Evolutionary conservation across 1,140 invertebrate genomes (phyloP).

Genomic region (Ladona fulva): DNA sequence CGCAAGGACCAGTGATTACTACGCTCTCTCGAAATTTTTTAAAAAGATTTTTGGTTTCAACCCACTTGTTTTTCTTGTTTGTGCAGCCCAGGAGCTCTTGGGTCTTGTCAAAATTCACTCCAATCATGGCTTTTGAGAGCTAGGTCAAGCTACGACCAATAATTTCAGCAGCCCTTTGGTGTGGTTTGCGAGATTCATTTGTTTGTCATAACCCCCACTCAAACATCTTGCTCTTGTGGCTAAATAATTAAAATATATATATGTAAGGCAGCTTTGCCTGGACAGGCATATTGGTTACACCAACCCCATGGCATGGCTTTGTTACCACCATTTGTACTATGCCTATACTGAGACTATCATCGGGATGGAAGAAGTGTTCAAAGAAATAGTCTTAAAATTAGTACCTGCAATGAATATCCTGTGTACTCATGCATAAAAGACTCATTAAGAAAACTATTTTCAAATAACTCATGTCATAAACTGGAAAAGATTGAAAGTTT

Average conservation of each 20-base stretch:
- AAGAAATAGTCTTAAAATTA: slow-evolving; percentile 10
- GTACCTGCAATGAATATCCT: background rate
- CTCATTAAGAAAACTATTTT: background rate
- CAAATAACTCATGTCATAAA: background rate
- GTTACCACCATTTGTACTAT: background rate
- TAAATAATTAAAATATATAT: background rate
- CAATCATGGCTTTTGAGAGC: background rate
- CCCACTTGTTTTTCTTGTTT: background rate
- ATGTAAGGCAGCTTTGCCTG: background rate
- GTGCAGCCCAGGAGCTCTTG: background rate
- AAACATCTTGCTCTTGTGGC: slow-evolving; percentile 8
- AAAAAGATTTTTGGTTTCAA: background rate
- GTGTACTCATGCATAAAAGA: background rate
- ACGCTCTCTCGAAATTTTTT: background rate
- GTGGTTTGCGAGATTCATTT: slow-evolving; percentile 4
- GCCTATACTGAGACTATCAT: background rate
- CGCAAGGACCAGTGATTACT: slow-evolving; percentile 51
- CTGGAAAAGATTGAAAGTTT: background rate
- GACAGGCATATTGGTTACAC: background rate
- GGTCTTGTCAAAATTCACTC: slow-evolving; percentile 2
- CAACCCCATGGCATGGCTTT: background rate
- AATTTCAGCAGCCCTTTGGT: background rate
- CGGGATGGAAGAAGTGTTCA: background rate
- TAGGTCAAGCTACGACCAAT: background rate
- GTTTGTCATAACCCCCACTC: background rate